Evolutionary conservation across 2,113 vertebrate genomes (phyloP), one percentile per base, ranked within the genome.

Genomic region (Poicephalus gulielmi): DNA sequence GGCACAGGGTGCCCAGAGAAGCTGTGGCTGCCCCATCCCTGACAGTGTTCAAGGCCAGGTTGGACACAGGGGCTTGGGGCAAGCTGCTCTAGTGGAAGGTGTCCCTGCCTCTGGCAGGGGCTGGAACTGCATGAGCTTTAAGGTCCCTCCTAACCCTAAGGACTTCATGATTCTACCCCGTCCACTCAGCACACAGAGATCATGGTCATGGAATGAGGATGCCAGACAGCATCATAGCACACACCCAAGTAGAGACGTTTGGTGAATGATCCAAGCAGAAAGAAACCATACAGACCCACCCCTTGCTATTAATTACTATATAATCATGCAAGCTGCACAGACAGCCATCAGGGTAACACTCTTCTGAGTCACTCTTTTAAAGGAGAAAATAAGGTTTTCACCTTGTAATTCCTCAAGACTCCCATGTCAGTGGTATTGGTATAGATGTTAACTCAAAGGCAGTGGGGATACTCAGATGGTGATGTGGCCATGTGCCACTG

Each of bases 261-360:
- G 3, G 47, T 9, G 53, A 74, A 55, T 1, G 1, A 55, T 10
- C 43, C 0, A 1, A 28, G 17, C 37, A 37, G 60, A 39, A 68
- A 25, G 11, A 35, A 70, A n/a, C 6, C 60, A 22, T 22, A 39
- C 3, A 15, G 22, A 69, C 10, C 16, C 12, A 11, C 7, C 31
- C 62, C 22, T 24, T 44, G 15, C 25, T 62, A 14, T 46, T 16
- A 18, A 18, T 20, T 37, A 35, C 33, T 41, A 13, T 27, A 17
- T n/a, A 74, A 5, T 24, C 49, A 4, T 14, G 17, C 12, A 41
- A 43, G 53, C 33, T 75, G 44, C 41, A 25, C 24, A 18, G 49
- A 1, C 17, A 53, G 37, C 17, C 77, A 77, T 31, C 33, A 23
- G 19, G 37, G 39, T 0, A 3, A 46, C 0, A 0, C 5, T 37